Base-by-base conservation (phyloP, 2,113 vertebrate species). In the Poicephalus gulielmi region DNA sequence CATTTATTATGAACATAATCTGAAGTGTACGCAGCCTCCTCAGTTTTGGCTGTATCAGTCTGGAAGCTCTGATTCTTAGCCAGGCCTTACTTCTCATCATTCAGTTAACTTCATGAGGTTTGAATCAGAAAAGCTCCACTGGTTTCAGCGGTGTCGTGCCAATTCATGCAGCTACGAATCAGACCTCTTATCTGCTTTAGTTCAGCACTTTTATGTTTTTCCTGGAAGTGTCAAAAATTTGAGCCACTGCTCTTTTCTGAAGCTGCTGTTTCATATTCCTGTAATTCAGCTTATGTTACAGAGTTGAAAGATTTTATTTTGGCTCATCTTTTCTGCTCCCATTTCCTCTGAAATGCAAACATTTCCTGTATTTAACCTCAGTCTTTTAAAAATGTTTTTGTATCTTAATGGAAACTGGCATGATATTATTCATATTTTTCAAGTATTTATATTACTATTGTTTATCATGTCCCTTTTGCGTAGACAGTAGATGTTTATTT, bases 331-430 rank as follows among this genome's bases (percentile, higher is more conserved):
- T 94, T 91, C 70, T 88, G 28, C 59, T 91, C 59, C 59, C 62
- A 77, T 92, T 97, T 96, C 95, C 97, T 96, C 57, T 88, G 66
- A 96, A 93, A 92, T 60, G 50, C 43, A 86, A 90, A 92, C 83
- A 91, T 94, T 96, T 97, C 96, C 96, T 82, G 93, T 70, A 69
- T 89, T 94, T 95, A 86, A 73, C 49, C 23, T 75, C 47, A 43
- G 60, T 69, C 60, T 94, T 60, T 64, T 22, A 73, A 95, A 91
- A 87, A 73, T 87, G 35, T 86, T 95, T 88, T 93, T 79, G 2
- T 86, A 23, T 90, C 71, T 85, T 82, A 91, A 82, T 88, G 85
- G 86, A 93, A 96, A 82, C 49, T 92, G 92, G 71, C 87, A 86
- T 75, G 55, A 33, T 93, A 78, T 83, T 93, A 78, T 78, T 92